Conservation (phyloP, 2,113 vertebrate species). For the Scomber colias region DNA sequence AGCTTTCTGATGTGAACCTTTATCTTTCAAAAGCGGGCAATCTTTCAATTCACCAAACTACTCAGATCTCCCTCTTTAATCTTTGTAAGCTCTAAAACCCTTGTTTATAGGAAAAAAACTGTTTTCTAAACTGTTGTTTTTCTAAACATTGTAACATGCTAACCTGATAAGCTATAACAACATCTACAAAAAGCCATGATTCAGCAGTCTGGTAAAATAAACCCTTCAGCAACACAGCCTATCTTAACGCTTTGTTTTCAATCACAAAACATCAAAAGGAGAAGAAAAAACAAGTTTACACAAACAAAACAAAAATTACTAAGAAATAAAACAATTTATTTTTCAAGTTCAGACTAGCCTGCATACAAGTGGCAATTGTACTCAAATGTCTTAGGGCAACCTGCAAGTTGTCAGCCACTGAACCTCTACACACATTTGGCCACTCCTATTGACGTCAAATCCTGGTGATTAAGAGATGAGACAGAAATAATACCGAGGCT, state of each 20-base stretch:
- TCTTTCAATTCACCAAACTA: not conserved
- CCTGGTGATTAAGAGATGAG: constrained; percentile 74
- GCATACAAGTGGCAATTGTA: not conserved
- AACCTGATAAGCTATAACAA: not conserved
- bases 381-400: constrained; percentile 30
- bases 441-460: constrained; percentile 77
- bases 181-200: not conserved
- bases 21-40: not conserved
- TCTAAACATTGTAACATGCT: not conserved
- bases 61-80: not conserved
- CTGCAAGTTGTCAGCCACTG: constrained; percentile 29
- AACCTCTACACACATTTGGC: constrained; percentile 48
- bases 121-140: not conserved
- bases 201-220: not conserved
- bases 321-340: not conserved
- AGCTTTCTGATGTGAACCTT: not conserved
- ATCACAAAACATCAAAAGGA: not conserved
- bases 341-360: constrained; percentile 45
- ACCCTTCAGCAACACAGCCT: not conserved
- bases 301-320: not conserved
- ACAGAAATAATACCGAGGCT: constrained; percentile 52
- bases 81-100: not conserved
- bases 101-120: not conserved
- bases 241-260: not conserved
- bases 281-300: not conserved